A percentile compares a stretch with the other conserved stretches of the same genome.
These are phyloP conservation scores for Argyra leucocephala DNA, from an alignment of 2,888 invertebrate genomes.

Conservation along the genomic window DNA sequence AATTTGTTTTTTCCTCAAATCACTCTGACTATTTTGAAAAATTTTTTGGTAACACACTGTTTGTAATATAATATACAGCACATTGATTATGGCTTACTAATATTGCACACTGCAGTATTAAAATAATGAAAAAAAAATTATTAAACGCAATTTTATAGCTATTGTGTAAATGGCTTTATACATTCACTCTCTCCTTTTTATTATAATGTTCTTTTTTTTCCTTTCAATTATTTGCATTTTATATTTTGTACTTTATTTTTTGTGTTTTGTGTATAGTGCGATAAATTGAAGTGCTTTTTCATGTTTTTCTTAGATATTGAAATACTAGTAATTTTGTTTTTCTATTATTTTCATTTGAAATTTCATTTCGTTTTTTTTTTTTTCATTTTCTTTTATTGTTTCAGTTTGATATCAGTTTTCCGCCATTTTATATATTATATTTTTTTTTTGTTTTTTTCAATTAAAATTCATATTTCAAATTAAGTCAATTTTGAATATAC, in stretches of 20 bases:
- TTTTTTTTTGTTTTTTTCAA: not conserved
- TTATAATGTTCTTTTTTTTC: not conserved
- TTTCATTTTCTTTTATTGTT: not conserved
- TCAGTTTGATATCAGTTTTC: not conserved
- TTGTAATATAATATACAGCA: too few species aligned
- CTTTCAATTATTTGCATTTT: not conserved
- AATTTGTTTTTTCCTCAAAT: too few species aligned
- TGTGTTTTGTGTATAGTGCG: not conserved
- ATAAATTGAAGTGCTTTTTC: conserved; percentile 6
- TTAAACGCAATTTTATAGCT: too few species aligned
- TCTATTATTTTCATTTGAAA: not conserved
- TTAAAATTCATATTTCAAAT: not conserved
- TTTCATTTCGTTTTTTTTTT: not conserved
- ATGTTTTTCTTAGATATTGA: not conserved
- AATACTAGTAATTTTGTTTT: not conserved
- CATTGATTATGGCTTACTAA: too few species aligned
- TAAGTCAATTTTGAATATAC: not conserved
- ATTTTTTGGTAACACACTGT: too few species aligned
- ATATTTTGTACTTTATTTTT: not conserved
- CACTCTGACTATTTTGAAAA: too few species aligned
- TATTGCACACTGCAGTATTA: too few species aligned
- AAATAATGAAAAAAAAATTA: too few species aligned
- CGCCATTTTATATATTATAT: not conserved
- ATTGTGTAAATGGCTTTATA: too few species aligned
- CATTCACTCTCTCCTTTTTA: too few species aligned